Evolutionary conservation across 2,113 vertebrate genomes (phyloP).

Genomic region (Isichthys henryi): DNA sequence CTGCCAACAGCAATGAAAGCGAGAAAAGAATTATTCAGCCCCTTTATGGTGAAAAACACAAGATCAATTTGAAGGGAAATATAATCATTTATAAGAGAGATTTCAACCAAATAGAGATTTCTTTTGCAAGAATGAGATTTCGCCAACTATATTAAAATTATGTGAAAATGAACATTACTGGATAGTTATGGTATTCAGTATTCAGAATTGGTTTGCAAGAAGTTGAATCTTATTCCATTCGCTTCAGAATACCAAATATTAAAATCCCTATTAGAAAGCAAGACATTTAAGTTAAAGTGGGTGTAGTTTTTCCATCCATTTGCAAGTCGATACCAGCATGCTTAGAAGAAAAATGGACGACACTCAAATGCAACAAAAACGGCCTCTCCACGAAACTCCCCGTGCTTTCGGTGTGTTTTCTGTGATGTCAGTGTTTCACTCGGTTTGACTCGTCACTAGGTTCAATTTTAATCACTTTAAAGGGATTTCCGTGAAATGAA

Average conservation of each 20-base stretch:
- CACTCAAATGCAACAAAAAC: background rate
- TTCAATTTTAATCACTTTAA: background rate
- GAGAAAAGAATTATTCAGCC: background rate
- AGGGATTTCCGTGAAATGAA: background rate
- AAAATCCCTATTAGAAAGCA: background rate
- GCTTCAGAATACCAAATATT: background rate
- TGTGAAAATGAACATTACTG: background rate
- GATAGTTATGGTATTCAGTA: background rate
- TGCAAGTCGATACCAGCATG: background rate
- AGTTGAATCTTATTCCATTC: background rate
- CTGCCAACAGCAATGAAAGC: background rate
- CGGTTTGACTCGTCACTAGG: background rate
- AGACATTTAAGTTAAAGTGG: background rate
- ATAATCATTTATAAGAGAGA: background rate
- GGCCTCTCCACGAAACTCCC: background rate
- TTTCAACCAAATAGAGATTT: background rate
- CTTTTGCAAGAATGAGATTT: background rate
- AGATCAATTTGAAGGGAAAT: background rate
- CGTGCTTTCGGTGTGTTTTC: background rate
- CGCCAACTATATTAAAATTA: background rate
- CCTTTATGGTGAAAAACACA: background rate
- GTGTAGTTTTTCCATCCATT: background rate
- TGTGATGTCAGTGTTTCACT: background rate
- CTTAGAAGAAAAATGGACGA: background rate
- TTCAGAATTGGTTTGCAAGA: background rate